Conservation (phyloP, 2,797 vertebrate genomes). For the Tamandua tetradactyla region DNA sequence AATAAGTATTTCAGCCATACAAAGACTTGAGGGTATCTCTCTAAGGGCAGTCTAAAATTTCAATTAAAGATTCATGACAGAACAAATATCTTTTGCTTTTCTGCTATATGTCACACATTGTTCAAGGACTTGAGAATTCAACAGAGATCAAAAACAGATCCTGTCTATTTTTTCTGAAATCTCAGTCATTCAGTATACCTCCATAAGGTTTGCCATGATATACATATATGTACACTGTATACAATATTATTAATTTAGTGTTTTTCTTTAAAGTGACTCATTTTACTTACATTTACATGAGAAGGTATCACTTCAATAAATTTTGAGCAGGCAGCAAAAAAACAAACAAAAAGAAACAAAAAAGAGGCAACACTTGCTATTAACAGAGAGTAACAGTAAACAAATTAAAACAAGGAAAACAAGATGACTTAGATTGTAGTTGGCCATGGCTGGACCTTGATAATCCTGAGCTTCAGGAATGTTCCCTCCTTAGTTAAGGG, state of each 20-base stretch:
- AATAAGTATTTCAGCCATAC: not conserved
- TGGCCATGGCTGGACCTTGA: not conserved
- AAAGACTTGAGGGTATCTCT: not conserved
- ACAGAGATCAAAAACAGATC: not conserved
- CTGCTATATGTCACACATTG: not conserved
- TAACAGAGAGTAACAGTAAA: not conserved
- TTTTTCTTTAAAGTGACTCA: not conserved
- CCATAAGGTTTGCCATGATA: not conserved
- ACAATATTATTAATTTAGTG: not conserved
- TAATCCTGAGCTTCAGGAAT: not conserved
- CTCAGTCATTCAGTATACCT: not conserved
- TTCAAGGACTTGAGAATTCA: not conserved
- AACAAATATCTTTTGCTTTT: not conserved
- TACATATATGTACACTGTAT: too few species aligned
- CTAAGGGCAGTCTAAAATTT: constrained; percentile 11
- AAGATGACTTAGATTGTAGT: not conserved
- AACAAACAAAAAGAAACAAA: too few species aligned
- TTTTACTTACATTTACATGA: not conserved
- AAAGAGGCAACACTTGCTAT: not conserved
- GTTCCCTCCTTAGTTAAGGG: not conserved
- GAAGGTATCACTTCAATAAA: not conserved
- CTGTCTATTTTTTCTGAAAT: not conserved
- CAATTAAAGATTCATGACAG: not conserved
- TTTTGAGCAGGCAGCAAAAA: not conserved
- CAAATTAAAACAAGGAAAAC: not conserved